Percentiles rank a stretch among this genome's conserved stretches.
phyloP scores from a whole-genome alignment of 2,888 invertebrate genomes.

The Netelia virgata region DNA sequence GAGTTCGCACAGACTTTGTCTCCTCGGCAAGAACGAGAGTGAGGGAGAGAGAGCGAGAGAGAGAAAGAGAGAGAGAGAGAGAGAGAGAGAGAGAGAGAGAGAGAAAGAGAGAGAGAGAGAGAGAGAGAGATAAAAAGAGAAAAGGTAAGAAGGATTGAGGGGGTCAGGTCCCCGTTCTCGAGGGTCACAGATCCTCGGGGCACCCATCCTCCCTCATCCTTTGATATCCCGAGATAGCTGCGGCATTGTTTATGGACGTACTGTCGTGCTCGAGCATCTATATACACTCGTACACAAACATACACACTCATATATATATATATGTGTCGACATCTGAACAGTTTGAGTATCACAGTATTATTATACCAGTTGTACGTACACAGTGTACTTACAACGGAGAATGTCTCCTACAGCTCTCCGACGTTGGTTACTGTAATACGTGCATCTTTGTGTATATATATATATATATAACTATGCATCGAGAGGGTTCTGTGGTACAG shows the following conservation, averaged over 20 bases:
- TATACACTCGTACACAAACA: background rate
- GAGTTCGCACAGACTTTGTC: slow-evolving; percentile 67
- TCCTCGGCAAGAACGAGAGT: slow-evolving; percentile 60
- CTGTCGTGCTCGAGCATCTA: slow-evolving; percentile 72
- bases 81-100: background rate
- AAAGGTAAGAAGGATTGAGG: slow-evolving; percentile 27
- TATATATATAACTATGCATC: slow-evolving; percentile 13
- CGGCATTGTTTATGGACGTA: slow-evolving; percentile 81
- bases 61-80: slow-evolving; percentile 1
- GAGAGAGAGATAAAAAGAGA: background rate
- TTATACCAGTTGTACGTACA: slow-evolving; percentile 58
- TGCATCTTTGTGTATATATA: background rate
- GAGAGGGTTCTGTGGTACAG: slow-evolving; percentile 41
- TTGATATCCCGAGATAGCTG: slow-evolving; percentile 81
- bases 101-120: slow-evolving; percentile 7
- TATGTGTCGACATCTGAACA: slow-evolving; percentile 15
- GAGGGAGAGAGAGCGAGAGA: background rate
- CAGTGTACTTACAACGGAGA: slow-evolving; percentile 42
- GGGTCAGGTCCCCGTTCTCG: slow-evolving; percentile 80
- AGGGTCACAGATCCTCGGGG: slow-evolving; percentile 78
- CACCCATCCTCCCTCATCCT: slow-evolving; percentile 76
- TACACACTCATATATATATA: slow-evolving; percentile 12
- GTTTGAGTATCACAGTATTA: slow-evolving; percentile 43
- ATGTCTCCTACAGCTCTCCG: slow-evolving; percentile 33
- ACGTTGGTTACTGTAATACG: slow-evolving; percentile 46